Conservation (phyloP, 2,888 invertebrate species). For the Salticus scenicus region DNA sequence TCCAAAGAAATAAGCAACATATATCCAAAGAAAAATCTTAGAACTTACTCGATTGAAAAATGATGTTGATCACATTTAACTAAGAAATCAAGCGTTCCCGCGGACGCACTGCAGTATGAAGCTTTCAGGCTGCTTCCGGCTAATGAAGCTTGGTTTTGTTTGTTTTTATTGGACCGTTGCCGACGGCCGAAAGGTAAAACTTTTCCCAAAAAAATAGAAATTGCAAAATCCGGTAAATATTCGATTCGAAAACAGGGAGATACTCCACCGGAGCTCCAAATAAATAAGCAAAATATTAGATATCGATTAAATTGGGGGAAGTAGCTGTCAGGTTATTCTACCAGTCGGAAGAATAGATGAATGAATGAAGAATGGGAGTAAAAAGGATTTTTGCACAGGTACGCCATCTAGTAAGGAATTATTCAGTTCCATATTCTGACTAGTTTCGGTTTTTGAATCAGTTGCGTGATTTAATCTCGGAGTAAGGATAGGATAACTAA, state of each 20-base stretch:
- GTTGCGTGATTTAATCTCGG: too few relatives aligned
- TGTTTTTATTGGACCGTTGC: constrained; percentile 1
- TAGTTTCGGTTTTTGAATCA: background rate
- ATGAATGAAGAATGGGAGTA: background rate
- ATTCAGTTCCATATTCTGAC: background rate
- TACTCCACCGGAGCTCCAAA: too few relatives aligned
- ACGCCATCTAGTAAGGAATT: background rate
- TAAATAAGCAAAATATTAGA: too few relatives aligned
- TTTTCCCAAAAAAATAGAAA: too few relatives aligned
- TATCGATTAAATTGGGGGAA: too few relatives aligned
- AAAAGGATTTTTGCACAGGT: background rate
- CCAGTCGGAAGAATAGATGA: too few relatives aligned
- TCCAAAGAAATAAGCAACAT: too few relatives aligned
- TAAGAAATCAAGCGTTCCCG: background rate
- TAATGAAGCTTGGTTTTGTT: constrained; percentile 3
- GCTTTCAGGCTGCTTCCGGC: background rate
- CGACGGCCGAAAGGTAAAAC: background rate
- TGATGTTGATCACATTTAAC: background rate
- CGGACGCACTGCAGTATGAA: constrained; percentile 11
- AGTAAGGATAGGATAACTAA: too few relatives aligned
- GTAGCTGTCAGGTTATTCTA: too few relatives aligned
- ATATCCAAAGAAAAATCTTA: background rate
- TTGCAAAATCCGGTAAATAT: too few relatives aligned
- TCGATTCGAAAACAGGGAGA: too few relatives aligned
- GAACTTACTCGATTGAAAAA: background rate